Conservation (phyloP, 2,113 vertebrate genomes). For the Pteronura brasiliensis region DNA sequence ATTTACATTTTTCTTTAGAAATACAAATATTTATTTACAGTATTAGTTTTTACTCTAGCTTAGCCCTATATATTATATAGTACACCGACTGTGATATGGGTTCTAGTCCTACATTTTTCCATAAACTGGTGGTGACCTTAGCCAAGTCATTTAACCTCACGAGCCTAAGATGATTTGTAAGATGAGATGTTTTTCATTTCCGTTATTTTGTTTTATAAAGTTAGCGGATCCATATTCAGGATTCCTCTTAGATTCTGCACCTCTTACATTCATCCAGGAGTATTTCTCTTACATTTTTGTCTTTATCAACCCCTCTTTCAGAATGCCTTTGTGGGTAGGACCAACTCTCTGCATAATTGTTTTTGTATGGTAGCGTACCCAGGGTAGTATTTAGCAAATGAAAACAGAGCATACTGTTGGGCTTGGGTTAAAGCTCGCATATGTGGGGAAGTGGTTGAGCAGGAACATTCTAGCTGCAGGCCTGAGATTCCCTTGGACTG, state of each 20-base stretch:
- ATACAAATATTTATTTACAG: constrained; percentile 71
- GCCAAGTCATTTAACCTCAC: neutral
- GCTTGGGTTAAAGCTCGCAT: neutral
- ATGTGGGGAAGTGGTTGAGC: neutral
- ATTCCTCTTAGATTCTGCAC: neutral
- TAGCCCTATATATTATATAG: neutral
- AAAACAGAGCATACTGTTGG: neutral
- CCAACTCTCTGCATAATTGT: neutral
- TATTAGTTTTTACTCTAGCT: constrained; percentile 41
- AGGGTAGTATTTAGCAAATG: neutral
- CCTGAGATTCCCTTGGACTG: neutral
- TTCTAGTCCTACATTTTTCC: constrained; percentile 35
- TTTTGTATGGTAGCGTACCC: neutral
- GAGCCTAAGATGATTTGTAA: neutral
- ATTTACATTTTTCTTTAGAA: constrained; percentile 67
- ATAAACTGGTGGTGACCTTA: constrained; percentile 51
- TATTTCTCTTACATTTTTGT: neutral
- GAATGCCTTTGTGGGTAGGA: neutral
- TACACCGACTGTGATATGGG: neutral
- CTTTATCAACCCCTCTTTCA: neutral
- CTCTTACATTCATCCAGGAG: neutral
- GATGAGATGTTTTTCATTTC: neutral
- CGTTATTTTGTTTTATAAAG: neutral
- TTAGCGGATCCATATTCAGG: neutral
- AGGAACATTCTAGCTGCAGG: neutral